These are phyloP conservation scores for Rhinoderma darwinii DNA, from an alignment of 2,113 vertebrate species.

Conservation along the genomic window DNA sequence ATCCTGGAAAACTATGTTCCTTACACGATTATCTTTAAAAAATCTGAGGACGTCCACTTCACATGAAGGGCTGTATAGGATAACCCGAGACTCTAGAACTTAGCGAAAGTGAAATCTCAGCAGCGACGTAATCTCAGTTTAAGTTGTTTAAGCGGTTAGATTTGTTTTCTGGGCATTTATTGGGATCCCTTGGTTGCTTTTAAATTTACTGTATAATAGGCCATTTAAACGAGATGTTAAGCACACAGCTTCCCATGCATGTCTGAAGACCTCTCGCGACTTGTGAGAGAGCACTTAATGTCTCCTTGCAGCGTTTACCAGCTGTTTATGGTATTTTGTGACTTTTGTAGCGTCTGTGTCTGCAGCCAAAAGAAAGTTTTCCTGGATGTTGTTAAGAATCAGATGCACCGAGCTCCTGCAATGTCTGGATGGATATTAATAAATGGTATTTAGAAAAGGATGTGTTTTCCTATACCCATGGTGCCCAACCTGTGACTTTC, in stretches of 20 bases:
- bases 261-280: slow-evolving; percentile 19
- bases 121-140: slow-evolving; percentile 2
- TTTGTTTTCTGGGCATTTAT: slow-evolving; percentile 38
- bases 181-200: slow-evolving; percentile 36
- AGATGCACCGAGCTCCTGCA: not conserved
- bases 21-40: not conserved
- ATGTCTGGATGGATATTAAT: not conserved
- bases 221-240: slow-evolving; percentile 26
- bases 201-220: slow-evolving; percentile 26
- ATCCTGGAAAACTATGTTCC: not conserved
- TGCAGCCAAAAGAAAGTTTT: not conserved
- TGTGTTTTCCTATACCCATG: too few species aligned
- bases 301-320: slow-evolving; percentile 18
- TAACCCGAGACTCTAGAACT: not conserved
- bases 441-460: not conserved
- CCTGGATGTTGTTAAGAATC: not conserved
- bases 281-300: slow-evolving; percentile 13
- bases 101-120: not conserved
- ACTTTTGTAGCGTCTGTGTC: not conserved
- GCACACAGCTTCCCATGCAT: slow-evolving; percentile 35
- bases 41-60: not conserved
- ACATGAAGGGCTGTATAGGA: not conserved
- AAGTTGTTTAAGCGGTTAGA: slow-evolving; percentile 23
- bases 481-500: too few species aligned
- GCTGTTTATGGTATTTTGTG: slow-evolving; percentile 17